Evolutionary conservation across 2,888 invertebrate species (phyloP), one percentile per base, ranked within the genome.

Genomic region (Schizotus pectinicornis): DNA sequence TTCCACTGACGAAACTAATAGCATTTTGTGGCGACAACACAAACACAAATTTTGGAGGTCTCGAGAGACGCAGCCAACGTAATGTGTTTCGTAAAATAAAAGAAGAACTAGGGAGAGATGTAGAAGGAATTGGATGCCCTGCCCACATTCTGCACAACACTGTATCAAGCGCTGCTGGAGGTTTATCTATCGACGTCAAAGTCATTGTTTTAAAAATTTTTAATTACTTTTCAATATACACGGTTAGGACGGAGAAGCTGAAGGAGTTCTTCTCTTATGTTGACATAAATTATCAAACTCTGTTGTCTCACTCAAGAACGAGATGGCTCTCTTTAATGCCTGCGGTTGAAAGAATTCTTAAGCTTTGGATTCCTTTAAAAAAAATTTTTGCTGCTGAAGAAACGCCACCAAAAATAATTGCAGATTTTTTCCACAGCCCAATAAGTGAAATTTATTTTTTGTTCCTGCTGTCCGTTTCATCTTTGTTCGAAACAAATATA

Each of bases 151-250:
- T 63, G 36, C 68, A 71, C 63, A 72, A 74, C 49, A 62, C 67
- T 33, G 62, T 71, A n/a, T 67, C 69, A 67, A 57, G 67, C 42
- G 70, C 69, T 42, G 67, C 66, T 43, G 70, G 72, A 59, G 37
- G 52, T 33, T 58, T 73, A 31, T 67, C 69, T 13, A 39, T 68
- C 39, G 69, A 72, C 47, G 56, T 63, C 41, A 69, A 70, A 65
- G 47, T 53, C 53, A 64, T 72, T 14, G 50, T 71, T 53, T 39
- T 54, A n/a, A 68, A 68, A 41, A 70, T 71, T 12, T 68, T 67
- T 60, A 61, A 61, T 50, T 62, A 67, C 64, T 68, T 73, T 55
- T 66, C 65, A 50, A 71, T 70, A 50, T 73, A 71, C 60, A 71
- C 64, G 7, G 64, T 70, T 2, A 22, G 22, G 22, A 22, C 22